Base-by-base conservation (phyloP, 1,140 invertebrate genomes). In the Proales similis region DNA sequence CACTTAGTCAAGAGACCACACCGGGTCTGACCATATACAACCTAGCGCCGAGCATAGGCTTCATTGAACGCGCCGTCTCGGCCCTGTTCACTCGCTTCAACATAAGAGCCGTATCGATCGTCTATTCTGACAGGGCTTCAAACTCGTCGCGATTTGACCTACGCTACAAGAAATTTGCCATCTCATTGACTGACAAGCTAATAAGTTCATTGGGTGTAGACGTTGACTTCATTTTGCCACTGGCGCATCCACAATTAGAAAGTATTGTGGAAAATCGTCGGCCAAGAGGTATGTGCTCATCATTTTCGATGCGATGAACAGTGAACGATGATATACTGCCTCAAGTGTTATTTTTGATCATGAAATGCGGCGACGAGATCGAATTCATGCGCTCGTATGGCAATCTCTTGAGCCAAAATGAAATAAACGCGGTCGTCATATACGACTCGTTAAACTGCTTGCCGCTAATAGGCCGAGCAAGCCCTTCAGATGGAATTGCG, bases 301-400 rank as follows among this genome's bases (percentile, higher is more conserved):
- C 3, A 3, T 0, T 12, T 12, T 48, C 22, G 26, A 20, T 17
- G 9, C 7, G 0, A 20, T 48, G 14, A 27, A 29, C 9, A 48
- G 14, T 1, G 26, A 19, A 2, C 9, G 27, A 48, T 45, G 29
- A 4, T 1, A 39, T 53, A 1, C 3, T 36, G 24, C 24, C 45
- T 57, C 30, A 42, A 57, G 51, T 57, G 19, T 12, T 57, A 11
- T 42, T 32, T 57, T 12, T 57, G 17, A 42, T 57, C 30, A 11
- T 39, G 11, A 7, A 42, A 22, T 57, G 51, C 19, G 51, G 51
- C 7, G 51, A 57, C 39, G 51, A 57, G 3, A 29, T 27, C 7
- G 2, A 7, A 24, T 57, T 57, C 6, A 24, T 57, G 20, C 26
- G 45, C 14, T 14, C 20, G 11, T 42, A 57, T 57, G 39, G 33